Percentiles rank a stretch among this genome's conserved stretches.
Evolutionary conservation across 2,888 invertebrate genomes (phyloP).

Genomic region (Leucophenga montana): DNA sequence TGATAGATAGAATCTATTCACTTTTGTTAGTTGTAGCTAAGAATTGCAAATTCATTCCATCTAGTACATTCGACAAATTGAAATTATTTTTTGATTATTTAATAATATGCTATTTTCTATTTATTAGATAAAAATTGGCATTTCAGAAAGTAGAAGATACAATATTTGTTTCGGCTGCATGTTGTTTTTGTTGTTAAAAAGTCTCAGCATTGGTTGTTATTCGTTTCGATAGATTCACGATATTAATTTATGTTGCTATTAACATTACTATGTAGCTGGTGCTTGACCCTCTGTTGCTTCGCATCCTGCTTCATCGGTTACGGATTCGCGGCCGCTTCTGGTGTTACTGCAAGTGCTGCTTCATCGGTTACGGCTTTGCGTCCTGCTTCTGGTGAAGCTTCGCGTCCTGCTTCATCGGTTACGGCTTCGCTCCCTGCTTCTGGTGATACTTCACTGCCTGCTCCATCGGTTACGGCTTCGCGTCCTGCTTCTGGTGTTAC

Average conservation of each 20-base stretch:
- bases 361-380: background rate
- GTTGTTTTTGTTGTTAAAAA: too few species aligned
- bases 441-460: background rate
- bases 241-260: too few species aligned
- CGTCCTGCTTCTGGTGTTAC: conserved; percentile 2
- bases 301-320: background rate
- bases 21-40: conserved; percentile 21
- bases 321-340: background rate
- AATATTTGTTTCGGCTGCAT: too few species aligned
- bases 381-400: background rate
- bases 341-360: background rate
- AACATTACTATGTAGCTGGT: background rate
- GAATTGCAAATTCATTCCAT: conserved; percentile 40
- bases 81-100: conserved; percentile 11
- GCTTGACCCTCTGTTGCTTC: background rate
- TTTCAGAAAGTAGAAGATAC: background rate
- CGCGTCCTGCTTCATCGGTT: background rate
- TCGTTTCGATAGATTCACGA: background rate
- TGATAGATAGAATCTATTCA: background rate
- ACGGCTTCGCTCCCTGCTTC: background rate
- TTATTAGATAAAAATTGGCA: too few species aligned
- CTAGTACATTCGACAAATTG: conserved; percentile 38
- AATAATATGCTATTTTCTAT: conserved; percentile 4
- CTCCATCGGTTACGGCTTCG: background rate
- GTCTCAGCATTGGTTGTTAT: background rate